Percentiles rank a stretch among this genome's conserved stretches.
Conservation (phyloP, 2,113 vertebrate species). For the Leucosticte australis region DNA sequence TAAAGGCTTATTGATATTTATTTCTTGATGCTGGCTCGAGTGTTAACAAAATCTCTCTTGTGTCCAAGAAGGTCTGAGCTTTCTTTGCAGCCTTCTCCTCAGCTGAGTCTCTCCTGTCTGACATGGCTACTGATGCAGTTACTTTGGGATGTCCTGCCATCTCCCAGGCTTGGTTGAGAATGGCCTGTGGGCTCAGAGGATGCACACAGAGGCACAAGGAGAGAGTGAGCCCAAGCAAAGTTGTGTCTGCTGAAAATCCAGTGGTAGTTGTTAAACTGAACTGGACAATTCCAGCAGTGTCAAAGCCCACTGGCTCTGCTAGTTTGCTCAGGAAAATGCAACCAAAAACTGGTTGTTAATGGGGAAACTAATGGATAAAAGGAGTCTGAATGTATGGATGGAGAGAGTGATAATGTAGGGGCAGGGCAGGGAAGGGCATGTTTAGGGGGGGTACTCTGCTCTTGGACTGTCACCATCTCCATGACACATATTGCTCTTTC, state of each 20-base stretch:
- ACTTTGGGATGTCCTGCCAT: background rate
- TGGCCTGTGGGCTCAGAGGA: background rate
- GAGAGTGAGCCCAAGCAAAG: background rate
- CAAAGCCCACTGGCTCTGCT: background rate
- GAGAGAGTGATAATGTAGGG: background rate
- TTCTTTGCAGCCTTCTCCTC: background rate
- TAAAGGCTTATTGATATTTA: background rate
- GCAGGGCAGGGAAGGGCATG: background rate
- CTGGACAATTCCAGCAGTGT: background rate
- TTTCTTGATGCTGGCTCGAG: background rate
- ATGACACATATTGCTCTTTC: background rate
- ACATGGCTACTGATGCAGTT: rapidly evolving
- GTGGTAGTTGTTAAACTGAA: background rate
- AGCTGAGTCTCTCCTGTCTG: background rate
- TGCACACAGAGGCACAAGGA: background rate
- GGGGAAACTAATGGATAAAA: background rate
- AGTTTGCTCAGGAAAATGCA: background rate
- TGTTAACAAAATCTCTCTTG: background rate
- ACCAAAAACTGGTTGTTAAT: background rate
- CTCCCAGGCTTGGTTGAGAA: background rate
- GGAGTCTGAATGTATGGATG: rapidly evolving
- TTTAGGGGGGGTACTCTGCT: background rate
- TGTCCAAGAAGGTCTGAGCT: background rate
- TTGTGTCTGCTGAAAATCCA: background rate
- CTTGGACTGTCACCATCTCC: background rate